Percentiles rank a stretch among this genome's conserved stretches.
These are phyloP conservation scores for Colinus virginianus DNA, from an alignment of 2,113 vertebrate species.

Conservation along the genomic window DNA sequence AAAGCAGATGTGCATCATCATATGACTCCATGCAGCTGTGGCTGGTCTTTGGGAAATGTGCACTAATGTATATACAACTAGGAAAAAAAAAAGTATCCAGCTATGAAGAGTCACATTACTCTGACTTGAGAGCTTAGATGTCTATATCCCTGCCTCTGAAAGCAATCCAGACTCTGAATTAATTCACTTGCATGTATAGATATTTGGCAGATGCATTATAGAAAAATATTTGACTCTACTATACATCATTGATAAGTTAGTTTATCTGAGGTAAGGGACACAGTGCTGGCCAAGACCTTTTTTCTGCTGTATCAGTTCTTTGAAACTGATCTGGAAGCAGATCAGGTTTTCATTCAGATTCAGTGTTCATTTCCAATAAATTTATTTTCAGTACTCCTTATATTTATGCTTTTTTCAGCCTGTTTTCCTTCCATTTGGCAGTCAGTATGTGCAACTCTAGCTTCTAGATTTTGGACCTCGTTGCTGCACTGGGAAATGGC, in stretches of 20 bases:
- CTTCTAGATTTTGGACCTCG: conserved; percentile 30
- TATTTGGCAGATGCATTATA: conserved; percentile 24
- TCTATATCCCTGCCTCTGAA: conserved; percentile 12
- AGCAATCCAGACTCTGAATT: conserved; percentile 9
- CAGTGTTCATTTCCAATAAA: conserved; percentile 32
- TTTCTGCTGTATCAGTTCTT: conserved; percentile 15
- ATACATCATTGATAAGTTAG: neutral
- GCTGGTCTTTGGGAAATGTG: neutral
- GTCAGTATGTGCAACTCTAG: conserved; percentile 11
- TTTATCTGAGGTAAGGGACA: conserved; percentile 45
- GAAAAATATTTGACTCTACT: neutral
- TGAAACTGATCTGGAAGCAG: conserved; percentile 40
- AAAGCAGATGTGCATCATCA: neutral
- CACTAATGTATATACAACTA: neutral
- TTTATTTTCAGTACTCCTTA: conserved; percentile 23
- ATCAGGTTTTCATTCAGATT: conserved; percentile 19
- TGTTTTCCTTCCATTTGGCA: conserved; percentile 57
- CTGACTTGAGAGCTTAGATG: neutral
- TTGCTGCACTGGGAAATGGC: conserved; percentile 8
- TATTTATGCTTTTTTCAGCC: conserved; percentile 25
- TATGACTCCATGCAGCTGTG: neutral
- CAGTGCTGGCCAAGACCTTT: conserved; percentile 12
- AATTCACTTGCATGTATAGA: neutral
- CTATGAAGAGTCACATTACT: neutral
- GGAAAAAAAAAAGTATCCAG: neutral